Base-by-base conservation (phyloP, 2,888 invertebrate species). In the Limnephilus lunatus region DNA sequence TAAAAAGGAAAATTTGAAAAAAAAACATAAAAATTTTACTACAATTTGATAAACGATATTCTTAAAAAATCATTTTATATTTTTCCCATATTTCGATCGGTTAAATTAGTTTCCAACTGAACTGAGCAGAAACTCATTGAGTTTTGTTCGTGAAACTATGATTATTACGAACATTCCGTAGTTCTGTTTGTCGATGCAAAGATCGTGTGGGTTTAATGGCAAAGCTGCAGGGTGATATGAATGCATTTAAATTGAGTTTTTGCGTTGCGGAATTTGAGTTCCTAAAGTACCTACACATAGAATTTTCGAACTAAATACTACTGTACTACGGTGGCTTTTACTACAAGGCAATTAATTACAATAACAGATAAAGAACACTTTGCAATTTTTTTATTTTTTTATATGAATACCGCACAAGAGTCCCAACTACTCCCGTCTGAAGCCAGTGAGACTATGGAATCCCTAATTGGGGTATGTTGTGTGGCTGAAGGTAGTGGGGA, bases 211-310 rank as follows among this genome's bases (percentile, higher is more conserved):
- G 68, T n/a, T 68, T 68, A 25, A 68, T 68, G 25, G 25, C 7
- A n/a, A 68, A 68, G 68, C 68, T 68, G 68, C 25, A 68, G 2
- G 68, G 68, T n/a, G 68, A 68, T 68, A 68, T 68, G 25, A n/a
- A 68, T 68, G 68, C 68, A 68, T 68, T 68, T 82, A 82, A 82
- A 82, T 82, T 32, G 32, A 48, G 25, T 44, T n/a, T 25, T 86
- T 86, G 25, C 35, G 0, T 44, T 44, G 30, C 25, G 9, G 19
- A 86, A 86, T 86, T 44, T 30, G 48, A 44, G 30, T 68, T n/a
- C 9, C 68, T 68, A 68, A 68, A 68, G 25, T 68, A 11, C n/a
- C n/a, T n/a, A n/a, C 9, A 68, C 9, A 9, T 7, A 68, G 68
- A 68, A 25, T 25, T 68, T 68, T 25, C 68, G 1, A 68, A 7